Evolutionary conservation across 2,888 invertebrate species (phyloP).

Genomic region (Callimorpha dominula): DNA sequence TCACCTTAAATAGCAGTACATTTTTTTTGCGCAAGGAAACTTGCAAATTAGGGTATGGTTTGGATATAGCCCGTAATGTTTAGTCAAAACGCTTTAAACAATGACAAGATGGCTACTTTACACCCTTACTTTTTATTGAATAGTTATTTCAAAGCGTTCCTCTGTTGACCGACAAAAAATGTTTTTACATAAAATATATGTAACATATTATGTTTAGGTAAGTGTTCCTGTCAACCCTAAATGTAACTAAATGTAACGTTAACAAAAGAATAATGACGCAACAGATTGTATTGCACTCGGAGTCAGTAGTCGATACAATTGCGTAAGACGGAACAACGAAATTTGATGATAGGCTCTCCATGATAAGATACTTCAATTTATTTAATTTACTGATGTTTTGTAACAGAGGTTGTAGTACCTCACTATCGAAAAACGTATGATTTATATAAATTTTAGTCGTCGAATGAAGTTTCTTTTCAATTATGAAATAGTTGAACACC

Average conservation of each 20-base stretch:
- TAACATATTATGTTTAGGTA: not conserved
- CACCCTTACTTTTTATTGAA: too few relatives aligned
- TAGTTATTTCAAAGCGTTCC: too few relatives aligned
- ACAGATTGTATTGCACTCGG: conserved; percentile 30
- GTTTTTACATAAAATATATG: too few relatives aligned
- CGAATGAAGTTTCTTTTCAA: not conserved
- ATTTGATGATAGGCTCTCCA: conserved; percentile 41
- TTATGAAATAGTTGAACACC: not conserved
- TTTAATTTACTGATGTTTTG: conserved; percentile 22
- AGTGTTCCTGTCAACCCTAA: conserved; percentile 30
- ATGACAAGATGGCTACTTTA: too few relatives aligned
- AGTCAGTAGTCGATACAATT: conserved; percentile 33
- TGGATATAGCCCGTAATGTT: too few relatives aligned
- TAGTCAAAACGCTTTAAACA: too few relatives aligned
- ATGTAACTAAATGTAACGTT: too few relatives aligned
- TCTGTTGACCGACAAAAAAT: too few relatives aligned
- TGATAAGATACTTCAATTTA: conserved; percentile 19
- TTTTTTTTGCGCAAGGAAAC: too few relatives aligned
- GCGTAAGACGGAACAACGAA: conserved; percentile 33
- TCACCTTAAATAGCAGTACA: too few relatives aligned
- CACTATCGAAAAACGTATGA: not conserved
- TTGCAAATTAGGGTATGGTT: too few relatives aligned
- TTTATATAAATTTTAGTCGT: not conserved
- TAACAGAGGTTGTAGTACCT: not conserved
- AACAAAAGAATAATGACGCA: conserved; percentile 36